Percentiles rank a stretch among this genome's conserved stretches.
These are phyloP conservation scores for Escarpia spicata DNA, from an alignment of 2,888 invertebrate species.

Conservation along the genomic window DNA sequence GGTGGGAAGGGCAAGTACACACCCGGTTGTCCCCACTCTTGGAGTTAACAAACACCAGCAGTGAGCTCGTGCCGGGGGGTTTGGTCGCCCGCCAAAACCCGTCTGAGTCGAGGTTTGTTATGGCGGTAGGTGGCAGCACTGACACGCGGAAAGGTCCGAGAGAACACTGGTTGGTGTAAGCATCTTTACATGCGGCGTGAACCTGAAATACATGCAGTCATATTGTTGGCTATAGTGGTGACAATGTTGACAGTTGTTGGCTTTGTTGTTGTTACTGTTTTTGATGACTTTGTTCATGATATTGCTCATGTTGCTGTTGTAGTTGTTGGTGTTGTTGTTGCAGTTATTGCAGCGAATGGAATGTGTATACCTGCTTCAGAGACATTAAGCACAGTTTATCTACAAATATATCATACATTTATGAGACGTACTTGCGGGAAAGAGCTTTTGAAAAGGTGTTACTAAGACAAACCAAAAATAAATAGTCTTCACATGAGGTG, in stretches of 20 bases:
- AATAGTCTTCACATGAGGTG: too few species aligned
- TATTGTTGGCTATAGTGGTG: too few species aligned
- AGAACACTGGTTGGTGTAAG: conserved; percentile 81
- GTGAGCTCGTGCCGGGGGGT: conserved; percentile 76
- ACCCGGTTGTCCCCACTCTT: conserved; percentile 96
- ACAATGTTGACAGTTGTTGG: not conserved
- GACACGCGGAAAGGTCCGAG: conserved; percentile 90
- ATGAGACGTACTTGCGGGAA: not conserved
- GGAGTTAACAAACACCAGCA: conserved; percentile 96
- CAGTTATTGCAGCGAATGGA: not conserved
- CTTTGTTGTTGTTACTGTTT: not conserved
- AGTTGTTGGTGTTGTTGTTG: not conserved
- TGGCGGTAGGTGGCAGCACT: conserved; percentile 91
- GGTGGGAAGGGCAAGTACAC: not conserved
- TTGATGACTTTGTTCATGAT: not conserved
- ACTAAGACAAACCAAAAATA: too few species aligned
- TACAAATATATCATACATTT: not conserved
- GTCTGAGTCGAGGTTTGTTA: conserved; percentile 86
- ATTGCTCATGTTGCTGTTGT: not conserved
- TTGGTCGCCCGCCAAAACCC: conserved; percentile 91
- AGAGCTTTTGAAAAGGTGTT: too few species aligned
- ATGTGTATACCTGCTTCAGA: not conserved
- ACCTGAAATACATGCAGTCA: conserved; percentile 67
- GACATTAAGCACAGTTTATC: not conserved
- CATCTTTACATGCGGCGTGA: conserved; percentile 89